Percentiles rank a stretch among this genome's conserved stretches.
Conservation (phyloP, 2,888 invertebrate species). For the Metallyticus violacea region DNA sequence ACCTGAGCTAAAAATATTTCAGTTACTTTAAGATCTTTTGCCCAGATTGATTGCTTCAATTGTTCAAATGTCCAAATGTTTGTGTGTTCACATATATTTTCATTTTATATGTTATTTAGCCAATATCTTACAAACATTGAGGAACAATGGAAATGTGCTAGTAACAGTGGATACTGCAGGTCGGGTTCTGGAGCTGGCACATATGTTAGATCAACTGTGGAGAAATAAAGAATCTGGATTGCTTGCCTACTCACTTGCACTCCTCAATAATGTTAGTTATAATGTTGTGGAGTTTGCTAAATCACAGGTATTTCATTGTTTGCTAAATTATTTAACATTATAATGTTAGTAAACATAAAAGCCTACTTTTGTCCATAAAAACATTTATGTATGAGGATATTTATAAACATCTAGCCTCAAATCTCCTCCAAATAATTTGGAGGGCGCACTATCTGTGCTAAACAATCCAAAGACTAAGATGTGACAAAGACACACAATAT, state of each 20-base stretch:
- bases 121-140: conserved; percentile 88
- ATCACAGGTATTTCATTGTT: conserved; percentile 63
- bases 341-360: neutral
- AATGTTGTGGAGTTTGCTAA: conserved; percentile 99
- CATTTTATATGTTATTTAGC: conserved; percentile 51
- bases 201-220: conserved; percentile 95
- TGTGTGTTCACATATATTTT: neutral
- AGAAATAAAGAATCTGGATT: conserved; percentile 93
- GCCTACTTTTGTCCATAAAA: too few relatives aligned
- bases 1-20: too few relatives aligned
- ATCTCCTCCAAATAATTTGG: neutral
- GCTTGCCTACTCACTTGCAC: conserved; percentile 87
- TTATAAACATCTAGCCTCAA: neutral
- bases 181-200: conserved; percentile 90
- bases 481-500: too few relatives aligned
- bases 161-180: conserved; percentile 97
- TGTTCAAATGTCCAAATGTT: too few relatives aligned
- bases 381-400: neutral
- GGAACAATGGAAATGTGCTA: conserved; percentile 92
- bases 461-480: too few relatives aligned
- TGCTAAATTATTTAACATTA: neutral
- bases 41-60: too few relatives aligned
- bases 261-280: conserved; percentile 95
- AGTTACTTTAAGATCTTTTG: too few relatives aligned
- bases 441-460: too few relatives aligned